Percentiles rank a stretch among this genome's conserved stretches.
Conservation (phyloP, 37 sponge, comb jelly and placozoan genomes). For the Spongilla lacustris region DNA sequence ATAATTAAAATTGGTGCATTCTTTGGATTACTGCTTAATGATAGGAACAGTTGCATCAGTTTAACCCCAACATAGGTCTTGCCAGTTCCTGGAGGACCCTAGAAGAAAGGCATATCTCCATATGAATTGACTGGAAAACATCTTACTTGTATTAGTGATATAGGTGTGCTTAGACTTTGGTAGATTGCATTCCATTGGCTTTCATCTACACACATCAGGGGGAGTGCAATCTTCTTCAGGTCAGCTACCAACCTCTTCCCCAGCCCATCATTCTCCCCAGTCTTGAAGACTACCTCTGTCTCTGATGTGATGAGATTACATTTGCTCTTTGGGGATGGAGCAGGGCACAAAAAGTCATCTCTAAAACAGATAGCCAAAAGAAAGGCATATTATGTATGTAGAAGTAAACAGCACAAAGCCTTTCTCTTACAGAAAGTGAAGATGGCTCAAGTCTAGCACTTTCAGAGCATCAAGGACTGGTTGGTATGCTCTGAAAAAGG, state of each 20-base stretch:
- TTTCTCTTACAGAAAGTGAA: constrained; percentile 46
- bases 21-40: constrained; percentile 13
- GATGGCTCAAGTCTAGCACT: constrained; percentile 13
- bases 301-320: neutral
- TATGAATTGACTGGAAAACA: neutral
- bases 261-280: neutral
- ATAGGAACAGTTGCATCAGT: constrained; percentile 35
- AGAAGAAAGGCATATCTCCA: neutral
- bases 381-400: too few relatives aligned
- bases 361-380: neutral
- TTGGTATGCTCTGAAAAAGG: constrained; percentile 56
- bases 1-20: constrained; percentile 20
- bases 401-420: neutral
- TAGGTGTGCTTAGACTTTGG: constrained; percentile 13
- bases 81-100: constrained; percentile 76
- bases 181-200: constrained; percentile 40
- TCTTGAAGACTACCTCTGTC: neutral
- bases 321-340: neutral
- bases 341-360: neutral
- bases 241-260: neutral
- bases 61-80: constrained; percentile 51
- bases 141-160: constrained; percentile 51
- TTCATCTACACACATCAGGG: constrained; percentile 8
- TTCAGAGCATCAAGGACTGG: constrained; percentile 48
- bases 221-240: neutral